Percentiles rank a stretch among this genome's conserved stretches.
Evolutionary conservation across 1,140 invertebrate species (phyloP).

Genomic region (Octopus sinensis): DNA sequence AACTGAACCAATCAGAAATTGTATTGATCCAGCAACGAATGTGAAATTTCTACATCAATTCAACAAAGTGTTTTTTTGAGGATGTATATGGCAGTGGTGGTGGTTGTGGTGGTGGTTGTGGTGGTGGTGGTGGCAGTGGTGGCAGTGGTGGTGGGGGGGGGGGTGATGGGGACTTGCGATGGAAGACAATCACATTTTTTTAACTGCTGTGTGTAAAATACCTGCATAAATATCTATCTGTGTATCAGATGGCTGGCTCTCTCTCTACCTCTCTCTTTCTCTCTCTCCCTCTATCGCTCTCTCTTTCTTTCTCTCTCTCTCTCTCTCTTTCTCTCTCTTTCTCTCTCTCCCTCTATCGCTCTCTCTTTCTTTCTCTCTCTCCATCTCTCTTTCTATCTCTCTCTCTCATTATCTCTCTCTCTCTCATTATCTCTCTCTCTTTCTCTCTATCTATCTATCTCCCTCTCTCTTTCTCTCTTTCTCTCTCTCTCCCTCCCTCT

Average conservation of each 20-base stretch:
- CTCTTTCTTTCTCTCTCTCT: neutral
- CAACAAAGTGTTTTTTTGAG: too few species aligned
- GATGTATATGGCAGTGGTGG: too few species aligned
- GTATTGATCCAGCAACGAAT: too few species aligned
- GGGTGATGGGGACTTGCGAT: too few species aligned
- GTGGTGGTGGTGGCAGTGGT: too few species aligned
- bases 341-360: neutral
- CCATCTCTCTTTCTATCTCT: neutral
- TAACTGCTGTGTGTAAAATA: too few species aligned
- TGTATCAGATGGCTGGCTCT: neutral
- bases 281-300: neutral
- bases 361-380: constrained; percentile 11
- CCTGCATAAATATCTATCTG: neutral
- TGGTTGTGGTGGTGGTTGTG: too few species aligned
- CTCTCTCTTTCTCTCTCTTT: neutral
- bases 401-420: constrained; percentile 3
- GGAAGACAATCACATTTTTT: too few species aligned
- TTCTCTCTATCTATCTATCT: neutral
- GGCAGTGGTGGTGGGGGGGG: too few species aligned
- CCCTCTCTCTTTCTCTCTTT: neutral
- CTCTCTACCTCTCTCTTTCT: neutral
- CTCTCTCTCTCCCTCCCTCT: neutral
- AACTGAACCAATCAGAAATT: too few species aligned
- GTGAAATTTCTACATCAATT: too few species aligned
- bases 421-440: neutral